These are phyloP conservation scores for Eunapius fragilis DNA, from an alignment of 37 sponge, comb jelly and placozoan species.

Conservation along the genomic window DNA sequence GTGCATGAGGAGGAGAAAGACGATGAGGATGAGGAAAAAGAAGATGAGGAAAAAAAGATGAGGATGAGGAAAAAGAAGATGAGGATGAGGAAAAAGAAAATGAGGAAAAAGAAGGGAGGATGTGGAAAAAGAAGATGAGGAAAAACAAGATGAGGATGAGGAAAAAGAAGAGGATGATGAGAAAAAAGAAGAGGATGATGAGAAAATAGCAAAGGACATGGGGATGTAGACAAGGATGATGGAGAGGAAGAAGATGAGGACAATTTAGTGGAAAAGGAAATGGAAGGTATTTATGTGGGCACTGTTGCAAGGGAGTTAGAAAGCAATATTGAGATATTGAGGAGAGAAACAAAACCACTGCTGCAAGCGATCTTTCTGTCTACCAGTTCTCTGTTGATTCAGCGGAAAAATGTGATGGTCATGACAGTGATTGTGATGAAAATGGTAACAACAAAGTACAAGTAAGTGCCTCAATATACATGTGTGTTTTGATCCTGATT, in stretches of 20 bases:
- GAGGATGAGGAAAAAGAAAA: not conserved
- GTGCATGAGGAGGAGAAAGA: not conserved
- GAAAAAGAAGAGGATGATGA: not conserved
- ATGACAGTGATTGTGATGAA: not conserved
- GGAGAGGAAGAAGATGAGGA: not conserved
- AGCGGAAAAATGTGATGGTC: not conserved
- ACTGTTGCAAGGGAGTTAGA: not conserved
- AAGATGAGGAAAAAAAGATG: not conserved
- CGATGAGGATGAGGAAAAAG: not conserved
- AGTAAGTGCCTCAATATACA: not conserved
- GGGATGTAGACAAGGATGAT: not conserved
- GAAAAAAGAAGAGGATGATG: not conserved
- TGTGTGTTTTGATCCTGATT: not conserved
- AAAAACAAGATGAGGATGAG: not conserved
- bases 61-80: not conserved
- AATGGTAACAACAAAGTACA: not conserved
- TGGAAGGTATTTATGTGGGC: not conserved
- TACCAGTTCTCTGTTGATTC: not conserved
- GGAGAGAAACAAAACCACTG: not conserved
- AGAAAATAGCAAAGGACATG: not conserved
- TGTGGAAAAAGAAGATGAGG: not conserved
- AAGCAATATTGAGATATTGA: not conserved
- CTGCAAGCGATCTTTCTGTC: not conserved
- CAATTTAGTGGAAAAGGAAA: not conserved
- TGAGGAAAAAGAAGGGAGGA: not conserved